Percentiles rank a stretch among this genome's conserved stretches.
phyloP scores from a whole-genome alignment of 1,140 invertebrate species.

The Magallana angulata region DNA sequence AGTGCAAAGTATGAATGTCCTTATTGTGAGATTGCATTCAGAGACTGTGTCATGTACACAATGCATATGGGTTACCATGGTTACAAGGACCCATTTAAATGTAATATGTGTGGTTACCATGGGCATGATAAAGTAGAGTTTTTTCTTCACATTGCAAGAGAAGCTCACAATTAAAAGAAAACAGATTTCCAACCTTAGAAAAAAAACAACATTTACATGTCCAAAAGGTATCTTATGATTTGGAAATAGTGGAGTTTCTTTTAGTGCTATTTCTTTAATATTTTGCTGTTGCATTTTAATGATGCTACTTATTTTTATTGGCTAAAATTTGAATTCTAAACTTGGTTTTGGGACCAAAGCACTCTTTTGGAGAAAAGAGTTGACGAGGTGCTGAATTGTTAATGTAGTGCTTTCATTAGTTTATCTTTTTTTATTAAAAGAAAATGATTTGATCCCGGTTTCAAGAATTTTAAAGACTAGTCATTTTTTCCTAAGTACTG shows the following conservation, averaged over 20 bases:
- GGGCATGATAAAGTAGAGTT: conserved; percentile 91
- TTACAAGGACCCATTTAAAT: conserved; percentile 93
- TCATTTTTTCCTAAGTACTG: neutral
- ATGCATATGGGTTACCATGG: conserved; percentile 98
- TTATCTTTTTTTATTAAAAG: neutral
- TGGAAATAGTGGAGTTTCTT: neutral
- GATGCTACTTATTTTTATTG: neutral
- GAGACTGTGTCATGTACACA: conserved; percentile 93
- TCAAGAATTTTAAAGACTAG: neutral
- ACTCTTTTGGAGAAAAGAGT: neutral
- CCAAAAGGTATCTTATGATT: neutral
- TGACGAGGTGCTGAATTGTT: neutral
- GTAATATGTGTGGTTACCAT: conserved; percentile 94
- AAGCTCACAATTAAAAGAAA: conserved; percentile 83
- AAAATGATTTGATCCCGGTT: neutral
- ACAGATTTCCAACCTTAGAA: neutral
- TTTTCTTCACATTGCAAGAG: conserved; percentile 93
- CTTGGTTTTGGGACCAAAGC: conserved; percentile 9
- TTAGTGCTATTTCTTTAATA: neutral
- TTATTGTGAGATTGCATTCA: conserved; percentile 93
- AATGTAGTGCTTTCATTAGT: neutral
- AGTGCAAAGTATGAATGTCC: conserved; percentile 84
- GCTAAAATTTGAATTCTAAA: neutral
- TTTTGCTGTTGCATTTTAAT: neutral
- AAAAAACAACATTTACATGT: too few relatives aligned